These are phyloP conservation scores for Camponotus vicinus DNA, from an alignment of 1,140 invertebrate genomes.

Conservation along the genomic window DNA sequence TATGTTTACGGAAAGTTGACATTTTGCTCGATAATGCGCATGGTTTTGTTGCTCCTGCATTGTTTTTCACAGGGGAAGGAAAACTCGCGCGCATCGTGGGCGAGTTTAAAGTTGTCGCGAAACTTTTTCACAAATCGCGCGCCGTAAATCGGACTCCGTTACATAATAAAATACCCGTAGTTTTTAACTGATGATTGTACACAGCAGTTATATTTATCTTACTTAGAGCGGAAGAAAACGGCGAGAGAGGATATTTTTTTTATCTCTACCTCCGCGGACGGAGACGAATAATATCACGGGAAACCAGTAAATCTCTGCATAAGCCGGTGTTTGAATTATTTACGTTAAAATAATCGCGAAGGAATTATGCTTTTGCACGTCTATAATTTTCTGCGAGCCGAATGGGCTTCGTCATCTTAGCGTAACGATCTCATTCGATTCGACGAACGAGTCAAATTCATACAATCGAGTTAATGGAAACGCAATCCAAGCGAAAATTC, in stretches of 20 bases:
- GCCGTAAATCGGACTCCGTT: background rate
- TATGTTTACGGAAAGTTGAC: slow-evolving; percentile 41
- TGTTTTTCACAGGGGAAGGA: background rate
- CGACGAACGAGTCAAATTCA: background rate
- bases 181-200: background rate
- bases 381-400: background rate
- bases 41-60: slow-evolving; percentile 13
- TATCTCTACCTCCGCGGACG: background rate
- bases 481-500: background rate
- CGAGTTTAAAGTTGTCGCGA: background rate
- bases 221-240: too few relatives aligned
- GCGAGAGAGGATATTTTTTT: background rate
- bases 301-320: background rate
- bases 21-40: slow-evolving; percentile 20
- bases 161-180: background rate
- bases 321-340: background rate
- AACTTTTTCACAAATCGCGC: background rate
- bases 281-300: background rate
- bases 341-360: slow-evolving; percentile 1
- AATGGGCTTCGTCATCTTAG: background rate
- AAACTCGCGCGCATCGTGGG: background rate
- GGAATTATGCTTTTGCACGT: background rate
- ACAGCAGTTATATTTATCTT: background rate
- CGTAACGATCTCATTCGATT: background rate
- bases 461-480: slow-evolving; percentile 3